These are phyloP conservation scores for Antheraea yamamai DNA, from an alignment of 2,888 invertebrate genomes.

Conservation along the genomic window DNA sequence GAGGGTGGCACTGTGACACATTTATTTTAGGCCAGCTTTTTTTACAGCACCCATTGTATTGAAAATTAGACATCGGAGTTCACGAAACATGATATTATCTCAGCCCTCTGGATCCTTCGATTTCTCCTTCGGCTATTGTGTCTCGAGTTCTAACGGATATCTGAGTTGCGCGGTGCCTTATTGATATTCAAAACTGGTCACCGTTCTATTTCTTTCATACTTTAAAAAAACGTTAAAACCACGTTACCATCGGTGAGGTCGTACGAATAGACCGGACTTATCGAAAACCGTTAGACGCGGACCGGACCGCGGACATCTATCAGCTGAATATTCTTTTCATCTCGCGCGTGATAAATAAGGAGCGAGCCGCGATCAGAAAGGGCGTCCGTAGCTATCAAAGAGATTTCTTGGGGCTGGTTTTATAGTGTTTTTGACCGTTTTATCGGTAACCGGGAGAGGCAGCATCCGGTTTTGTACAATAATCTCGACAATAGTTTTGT, in stretches of 20 bases:
- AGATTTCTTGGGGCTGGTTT: conserved; percentile 67
- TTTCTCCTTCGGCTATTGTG: conserved; percentile 59
- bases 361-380: conserved; percentile 51
- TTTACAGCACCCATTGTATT: conserved; percentile 78
- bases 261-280: conserved; percentile 65
- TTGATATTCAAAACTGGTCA: conserved; percentile 70
- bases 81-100: conserved; percentile 78
- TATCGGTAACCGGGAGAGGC: conserved; percentile 67
- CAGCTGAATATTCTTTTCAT: conserved; percentile 76
- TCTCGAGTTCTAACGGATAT: conserved; percentile 52
- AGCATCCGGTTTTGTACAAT: conserved; percentile 80
- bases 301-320: conserved; percentile 45
- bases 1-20: conserved; percentile 81
- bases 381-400: conserved; percentile 67
- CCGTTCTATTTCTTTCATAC: conserved; percentile 73
- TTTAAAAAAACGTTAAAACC: conserved; percentile 59
- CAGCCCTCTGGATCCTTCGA: conserved; percentile 60
- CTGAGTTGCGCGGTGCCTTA: conserved; percentile 44
- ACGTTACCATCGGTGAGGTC: conserved; percentile 50
- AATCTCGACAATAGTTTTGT: conserved; percentile 72
- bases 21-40: conserved; percentile 76
- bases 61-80: conserved; percentile 78
- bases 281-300: conserved; percentile 61
- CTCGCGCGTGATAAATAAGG: conserved; percentile 67
- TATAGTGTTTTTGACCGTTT: conserved; percentile 71